Evolutionary conservation across 1,140 invertebrate genomes (phyloP).

Genomic region (Episyrphus balteatus): DNA sequence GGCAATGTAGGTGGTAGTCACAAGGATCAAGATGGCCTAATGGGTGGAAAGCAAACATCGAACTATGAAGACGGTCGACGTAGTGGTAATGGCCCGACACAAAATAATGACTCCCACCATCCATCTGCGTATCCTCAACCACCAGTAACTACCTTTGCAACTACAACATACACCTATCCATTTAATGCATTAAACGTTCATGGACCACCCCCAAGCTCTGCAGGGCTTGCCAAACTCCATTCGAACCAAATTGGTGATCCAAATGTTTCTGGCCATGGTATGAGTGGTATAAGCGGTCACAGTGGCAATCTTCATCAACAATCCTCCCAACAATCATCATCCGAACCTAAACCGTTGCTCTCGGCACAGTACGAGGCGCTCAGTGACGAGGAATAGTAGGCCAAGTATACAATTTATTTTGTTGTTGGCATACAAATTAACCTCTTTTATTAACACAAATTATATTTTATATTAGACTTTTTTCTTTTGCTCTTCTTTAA

Average conservation of each 20-base stretch:
- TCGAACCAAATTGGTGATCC: conserved; percentile 27
- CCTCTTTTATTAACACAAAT: too few relatives aligned
- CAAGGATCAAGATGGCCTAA: conserved; percentile 11
- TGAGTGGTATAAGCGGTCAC: neutral
- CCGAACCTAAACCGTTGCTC: conserved; percentile 67
- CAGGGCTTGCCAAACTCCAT: conserved; percentile 13
- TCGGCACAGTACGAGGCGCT: conserved; percentile 77
- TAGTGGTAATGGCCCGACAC: conserved; percentile 5
- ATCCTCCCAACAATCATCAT: conserved; percentile 14
- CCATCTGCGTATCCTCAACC: conserved; percentile 21
- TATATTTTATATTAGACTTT: too few relatives aligned
- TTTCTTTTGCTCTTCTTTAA: too few relatives aligned
- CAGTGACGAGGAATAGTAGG: conserved; percentile 69
- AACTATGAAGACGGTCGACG: conserved; percentile 11
- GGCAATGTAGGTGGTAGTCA: conserved; percentile 1
- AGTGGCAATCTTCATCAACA: conserved; percentile 1
- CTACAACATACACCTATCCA: conserved; percentile 46
- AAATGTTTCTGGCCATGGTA: conserved; percentile 17
- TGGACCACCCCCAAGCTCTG: conserved; percentile 18
- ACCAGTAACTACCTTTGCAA: conserved; percentile 22
- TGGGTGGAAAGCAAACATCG: conserved; percentile 8
- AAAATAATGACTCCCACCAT: conserved; percentile 13
- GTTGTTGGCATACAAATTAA: too few relatives aligned
- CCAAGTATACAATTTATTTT: neutral
- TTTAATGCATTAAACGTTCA: conserved; percentile 48